phyloP scores from a whole-genome alignment of 2,797 vertebrate species.

The Acrocephalus scirpaceus region DNA sequence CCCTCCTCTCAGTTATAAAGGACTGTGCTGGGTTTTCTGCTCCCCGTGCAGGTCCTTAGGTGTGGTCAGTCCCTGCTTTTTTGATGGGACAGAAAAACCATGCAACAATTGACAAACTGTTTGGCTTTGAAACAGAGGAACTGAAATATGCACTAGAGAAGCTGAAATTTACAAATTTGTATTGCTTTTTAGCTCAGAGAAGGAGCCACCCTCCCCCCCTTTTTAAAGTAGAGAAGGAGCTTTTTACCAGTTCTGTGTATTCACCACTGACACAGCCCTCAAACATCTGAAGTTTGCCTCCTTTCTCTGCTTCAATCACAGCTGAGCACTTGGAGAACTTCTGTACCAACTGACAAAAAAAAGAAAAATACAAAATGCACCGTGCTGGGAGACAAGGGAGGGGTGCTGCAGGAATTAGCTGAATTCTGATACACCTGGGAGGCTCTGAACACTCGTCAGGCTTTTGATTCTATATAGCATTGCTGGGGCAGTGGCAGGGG shows the following conservation, averaged over 20 bases:
- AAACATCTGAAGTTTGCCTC: slow-evolving; percentile 75
- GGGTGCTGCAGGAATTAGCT: background rate
- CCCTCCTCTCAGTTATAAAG: background rate
- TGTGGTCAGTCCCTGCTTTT: background rate
- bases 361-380: background rate
- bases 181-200: background rate
- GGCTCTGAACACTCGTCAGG: background rate
- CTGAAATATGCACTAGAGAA: background rate
- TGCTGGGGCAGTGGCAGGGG: background rate
- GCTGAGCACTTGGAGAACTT: slow-evolving; percentile 72
- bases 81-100: background rate
- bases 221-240: background rate
- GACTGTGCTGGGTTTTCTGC: background rate
- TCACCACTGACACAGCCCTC: slow-evolving; percentile 68
- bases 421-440: accelerated
- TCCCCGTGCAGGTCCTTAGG: accelerated
- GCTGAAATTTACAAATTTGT: background rate
- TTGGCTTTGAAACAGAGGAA: background rate
- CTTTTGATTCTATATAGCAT: background rate
- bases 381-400: background rate
- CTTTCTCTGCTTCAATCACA: slow-evolving; percentile 70
- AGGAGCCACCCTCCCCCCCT: too few species aligned
- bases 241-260: slow-evolving; percentile 70
- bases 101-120: accelerated
- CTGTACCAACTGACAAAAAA: slow-evolving; percentile 65